A percentile compares a stretch with the other conserved stretches of the same genome.
Evolutionary conservation across 2,113 vertebrate genomes (phyloP).

Genomic region (Theristicus caerulescens): DNA sequence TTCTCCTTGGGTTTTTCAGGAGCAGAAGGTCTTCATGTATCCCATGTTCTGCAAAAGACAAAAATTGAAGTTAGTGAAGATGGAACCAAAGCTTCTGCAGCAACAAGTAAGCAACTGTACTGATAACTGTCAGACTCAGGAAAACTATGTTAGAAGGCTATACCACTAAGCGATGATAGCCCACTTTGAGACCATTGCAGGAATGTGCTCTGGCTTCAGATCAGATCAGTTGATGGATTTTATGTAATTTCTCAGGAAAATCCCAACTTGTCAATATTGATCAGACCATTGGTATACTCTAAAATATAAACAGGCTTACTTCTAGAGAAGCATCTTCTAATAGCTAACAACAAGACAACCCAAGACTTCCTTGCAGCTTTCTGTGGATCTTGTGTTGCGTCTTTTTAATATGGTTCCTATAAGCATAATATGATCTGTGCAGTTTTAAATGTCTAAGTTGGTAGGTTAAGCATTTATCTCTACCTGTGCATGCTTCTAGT

Average conservation of each 20-base stretch:
- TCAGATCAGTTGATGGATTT: neutral
- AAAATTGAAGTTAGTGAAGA: slow-evolving; percentile 96
- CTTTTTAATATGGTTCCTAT: neutral
- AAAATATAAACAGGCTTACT: neutral
- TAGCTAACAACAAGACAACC: neutral
- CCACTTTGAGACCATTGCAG: neutral
- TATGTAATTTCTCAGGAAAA: neutral
- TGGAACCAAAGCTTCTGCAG: slow-evolving; percentile 93
- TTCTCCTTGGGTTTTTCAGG: slow-evolving; percentile 70
- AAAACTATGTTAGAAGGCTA: neutral
- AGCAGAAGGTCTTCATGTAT: slow-evolving; percentile 83
- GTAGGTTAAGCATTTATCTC: neutral
- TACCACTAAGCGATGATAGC: neutral
- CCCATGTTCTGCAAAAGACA: slow-evolving; percentile 89
- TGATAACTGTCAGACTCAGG: neutral
- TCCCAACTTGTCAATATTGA: neutral
- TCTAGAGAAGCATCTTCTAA: neutral
- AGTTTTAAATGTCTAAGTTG: neutral
- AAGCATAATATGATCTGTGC: neutral
- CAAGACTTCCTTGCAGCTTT: neutral
- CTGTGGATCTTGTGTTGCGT: neutral
- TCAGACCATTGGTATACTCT: neutral
- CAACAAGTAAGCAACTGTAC: slow-evolving; percentile 81
- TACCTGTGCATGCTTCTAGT: neutral
- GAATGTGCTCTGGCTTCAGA: neutral